Conservation (phyloP, 2,888 invertebrate species). For the Hymenopus coronatus region DNA sequence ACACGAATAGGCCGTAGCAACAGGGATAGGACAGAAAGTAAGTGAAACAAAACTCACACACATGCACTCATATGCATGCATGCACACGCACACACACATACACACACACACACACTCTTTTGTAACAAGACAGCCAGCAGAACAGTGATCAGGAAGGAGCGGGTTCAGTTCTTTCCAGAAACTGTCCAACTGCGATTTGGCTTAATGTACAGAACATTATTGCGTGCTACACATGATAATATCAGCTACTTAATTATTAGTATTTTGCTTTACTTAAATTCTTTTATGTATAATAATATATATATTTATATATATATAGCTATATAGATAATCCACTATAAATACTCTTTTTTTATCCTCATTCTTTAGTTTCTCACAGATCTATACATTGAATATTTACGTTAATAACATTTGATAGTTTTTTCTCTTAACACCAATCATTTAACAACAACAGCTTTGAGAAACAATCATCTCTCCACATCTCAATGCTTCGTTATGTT, state of each 20-base stretch:
- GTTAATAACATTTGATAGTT: not conserved
- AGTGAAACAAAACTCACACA: not conserved
- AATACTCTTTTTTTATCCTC: not conserved
- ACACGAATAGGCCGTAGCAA: not conserved
- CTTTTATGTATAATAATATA: constrained; percentile 2
- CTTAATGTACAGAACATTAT: constrained; percentile 25
- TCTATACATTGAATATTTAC: not conserved
- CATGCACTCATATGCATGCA: too few relatives aligned
- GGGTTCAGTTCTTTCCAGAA: not conserved
- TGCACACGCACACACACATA: not conserved
- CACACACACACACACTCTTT: not conserved
- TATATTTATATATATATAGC: constrained; percentile 10
- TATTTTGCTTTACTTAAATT: constrained; percentile 5
- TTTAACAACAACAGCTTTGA: not conserved
- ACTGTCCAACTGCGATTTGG: not conserved
- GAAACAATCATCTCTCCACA: not conserved
- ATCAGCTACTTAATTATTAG: constrained; percentile 13
- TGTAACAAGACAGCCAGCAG: not conserved
- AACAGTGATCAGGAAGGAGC: not conserved
- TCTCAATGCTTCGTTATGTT: not conserved
- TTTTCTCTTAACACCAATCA: not conserved
- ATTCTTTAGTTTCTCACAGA: not conserved
- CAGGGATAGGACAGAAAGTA: not conserved
- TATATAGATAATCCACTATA: not conserved
- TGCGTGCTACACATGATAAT: constrained; percentile 28